Evolutionary conservation across 2,797 vertebrate species (phyloP), one percentile per base, ranked within the genome.

Genomic region (Podarcis siculus): DNA sequence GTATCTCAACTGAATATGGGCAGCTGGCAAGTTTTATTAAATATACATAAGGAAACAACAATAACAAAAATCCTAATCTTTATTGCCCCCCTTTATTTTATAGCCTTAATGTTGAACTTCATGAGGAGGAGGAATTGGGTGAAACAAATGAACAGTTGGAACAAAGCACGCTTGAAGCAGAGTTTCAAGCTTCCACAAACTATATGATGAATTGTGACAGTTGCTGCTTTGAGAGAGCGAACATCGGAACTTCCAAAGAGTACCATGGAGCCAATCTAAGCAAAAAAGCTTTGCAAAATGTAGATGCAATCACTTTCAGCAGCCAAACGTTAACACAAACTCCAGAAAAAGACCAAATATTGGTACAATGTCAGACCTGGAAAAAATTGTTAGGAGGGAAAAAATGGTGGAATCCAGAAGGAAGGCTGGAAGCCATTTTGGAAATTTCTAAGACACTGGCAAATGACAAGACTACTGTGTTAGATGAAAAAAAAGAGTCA

Each of bases 101-200:
- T 92, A 97, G 96, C 77, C 95, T 95, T 67, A 96, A 96, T 87
- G 89, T 97, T 77, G 96, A 97, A 94, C 94, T 95, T 58, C 91
- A 96, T 35, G 95, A 90, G 71, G 35, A 90, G 94, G 95, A 96
- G 96, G 96, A 96, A 92, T 93, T 75, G 92, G 94, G 94, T 89
- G 95, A 95, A 89, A 94, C 94, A 90, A 90, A 96, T 88, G 89
- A 95, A 67, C 95, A 96, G 78, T 92, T 92, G 85, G 96, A 93
- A 55, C 91, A 90, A 91, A 88, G 67, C 64, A 88, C 83, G 82
- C 67, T 76, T 39, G 92, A 92, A 87, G 90, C 90, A 86, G 87
- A 93, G 90, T 87, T 83, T 88, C 83, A 84, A 64, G 82, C 35
- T 35, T 86, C 93, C 58, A 32, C 64, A 79, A 30, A 42, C 83